Base-by-base conservation (phyloP, 2,113 vertebrate genomes). In the Pachypanchax playfairii region DNA sequence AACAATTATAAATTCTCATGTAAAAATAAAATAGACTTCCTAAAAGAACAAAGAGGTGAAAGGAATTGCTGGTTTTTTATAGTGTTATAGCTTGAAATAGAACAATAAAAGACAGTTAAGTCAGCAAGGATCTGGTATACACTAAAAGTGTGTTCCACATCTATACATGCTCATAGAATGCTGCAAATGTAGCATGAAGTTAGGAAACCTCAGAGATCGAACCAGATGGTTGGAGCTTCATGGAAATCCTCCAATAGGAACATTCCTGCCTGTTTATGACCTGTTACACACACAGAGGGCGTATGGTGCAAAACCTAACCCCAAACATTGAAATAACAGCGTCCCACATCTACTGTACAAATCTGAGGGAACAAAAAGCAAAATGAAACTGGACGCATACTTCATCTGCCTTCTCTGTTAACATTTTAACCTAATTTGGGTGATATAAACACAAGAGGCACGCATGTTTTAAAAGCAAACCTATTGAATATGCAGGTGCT, bases 191-290 rank as follows among this genome's bases (percentile, higher is more conserved):
- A 84, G 87, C 85, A 75, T 87, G 83, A 86, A 87, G 85, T 64
- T 61, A 77, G 73, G 79, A 75, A 77, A 79, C 75, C 80, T 81
- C 68, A 75, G 56, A 65, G 82, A 82, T 80, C 73, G 66, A 80
- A 87, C 79, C 84, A 82, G 83, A 84, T 87, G 84, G 73, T 73
- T 57, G 72, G 64, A 77, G 70, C 79, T 85, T 85, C 72, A 77
- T 80, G 86, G 86, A 89, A 73, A 80, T 68, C 64, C 48, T 83
- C 86, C 85, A 89, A 80, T 88, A 73, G 80, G 88, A 89, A 91
- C 87, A 91, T 90, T 91, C 85, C 89, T 87, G 77, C 68, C 65
- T 83, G 84, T 91, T 92, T 91, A 90, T 89, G 88, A 88, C 80
- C 90, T 87, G 84, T 89, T 83, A 56, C 83, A 58, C 73, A 74